phyloP scores from a whole-genome alignment of 2,797 vertebrate species.

The Phaenicophaeus curvirostris region DNA sequence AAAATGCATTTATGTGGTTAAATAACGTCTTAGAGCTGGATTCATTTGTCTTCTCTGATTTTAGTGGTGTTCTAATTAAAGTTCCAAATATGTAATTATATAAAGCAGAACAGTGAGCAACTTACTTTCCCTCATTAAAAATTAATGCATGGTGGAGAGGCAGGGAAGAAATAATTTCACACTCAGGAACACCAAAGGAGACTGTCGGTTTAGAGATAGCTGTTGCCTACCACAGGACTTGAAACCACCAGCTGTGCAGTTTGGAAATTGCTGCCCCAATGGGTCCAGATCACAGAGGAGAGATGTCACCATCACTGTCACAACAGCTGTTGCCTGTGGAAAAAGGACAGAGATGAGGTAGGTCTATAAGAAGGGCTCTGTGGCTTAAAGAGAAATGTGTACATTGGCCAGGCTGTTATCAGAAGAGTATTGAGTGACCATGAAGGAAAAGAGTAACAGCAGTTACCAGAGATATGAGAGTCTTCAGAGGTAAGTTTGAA shows the following conservation, averaged over 20 bases:
- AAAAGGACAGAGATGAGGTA: background rate
- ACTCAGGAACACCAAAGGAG: background rate
- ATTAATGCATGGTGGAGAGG: background rate
- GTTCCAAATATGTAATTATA: conserved; percentile 24
- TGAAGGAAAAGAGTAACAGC: background rate
- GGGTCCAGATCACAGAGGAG: background rate
- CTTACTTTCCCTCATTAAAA: conserved; percentile 12
- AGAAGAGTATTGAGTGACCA: background rate
- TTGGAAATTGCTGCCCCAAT: background rate
- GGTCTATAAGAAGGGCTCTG: background rate
- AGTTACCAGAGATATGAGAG: background rate
- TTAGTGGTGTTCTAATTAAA: conserved; percentile 38
- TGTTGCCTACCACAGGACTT: background rate
- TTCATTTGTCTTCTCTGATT: conserved; percentile 50
- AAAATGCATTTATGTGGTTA: conserved; percentile 60
- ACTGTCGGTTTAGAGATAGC: background rate
- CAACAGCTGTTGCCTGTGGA: background rate
- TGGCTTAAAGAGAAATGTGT: background rate
- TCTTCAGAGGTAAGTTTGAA: background rate
- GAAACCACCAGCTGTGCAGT: background rate
- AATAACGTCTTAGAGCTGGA: conserved; percentile 52
- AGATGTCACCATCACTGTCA: background rate
- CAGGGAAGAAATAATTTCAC: background rate
- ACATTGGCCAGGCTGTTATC: background rate
- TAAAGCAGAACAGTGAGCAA: conserved; percentile 37